Evolutionary conservation across 23 tunicate species (phyloP), one percentile per base, ranked within the genome.

Genomic region (Phallusia fumigata): DNA sequence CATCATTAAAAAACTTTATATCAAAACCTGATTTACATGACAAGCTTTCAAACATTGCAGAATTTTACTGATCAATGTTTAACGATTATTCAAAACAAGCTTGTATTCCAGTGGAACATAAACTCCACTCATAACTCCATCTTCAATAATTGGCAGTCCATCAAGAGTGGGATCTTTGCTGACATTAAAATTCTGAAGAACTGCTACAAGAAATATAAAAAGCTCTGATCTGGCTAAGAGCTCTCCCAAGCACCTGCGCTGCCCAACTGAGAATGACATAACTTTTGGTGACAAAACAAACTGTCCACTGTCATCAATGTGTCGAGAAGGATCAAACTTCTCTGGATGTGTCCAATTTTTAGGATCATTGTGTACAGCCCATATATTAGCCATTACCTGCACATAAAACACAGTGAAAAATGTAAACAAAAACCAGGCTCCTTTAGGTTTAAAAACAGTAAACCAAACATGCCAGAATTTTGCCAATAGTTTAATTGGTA

Each of bases 221-320:
- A 53, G 73, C 72, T 86, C 90, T n/a, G 30, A 64, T 21, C 65
- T 72, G 32, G 85, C 90, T n/a, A 86, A 35, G 73, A 44, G 50
- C 26, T 69, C 40, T 32, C 90, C 90, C 8, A 86, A 31, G 33
- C 90, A 86, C 44, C 21, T 32, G 26, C 90, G 36, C 10, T 79
- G 84, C 6, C 90, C 90, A 40, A 86, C 35, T 19, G 80, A 73
- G 33, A 84, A 86, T 10, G 90, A 77, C 33, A 80, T 80, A 36
- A 86, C 65, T 73, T 86, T 86, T 33, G 69, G 49, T 19, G 84
- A 80, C 50, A 22, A 73, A 13, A 80, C 73, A 52, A 81, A 86
- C n/a, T 74, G 19, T 21, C 90, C 90, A 19, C 80, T 33, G 30
- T 45, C 80, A 80, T 86, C 85, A 18, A 86, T 50, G 35, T 86